Percentiles rank a stretch among this genome's conserved stretches.
phyloP scores from a whole-genome alignment of 2,113 vertebrate genomes.

The Ptilorrhoa leucosticta region DNA sequence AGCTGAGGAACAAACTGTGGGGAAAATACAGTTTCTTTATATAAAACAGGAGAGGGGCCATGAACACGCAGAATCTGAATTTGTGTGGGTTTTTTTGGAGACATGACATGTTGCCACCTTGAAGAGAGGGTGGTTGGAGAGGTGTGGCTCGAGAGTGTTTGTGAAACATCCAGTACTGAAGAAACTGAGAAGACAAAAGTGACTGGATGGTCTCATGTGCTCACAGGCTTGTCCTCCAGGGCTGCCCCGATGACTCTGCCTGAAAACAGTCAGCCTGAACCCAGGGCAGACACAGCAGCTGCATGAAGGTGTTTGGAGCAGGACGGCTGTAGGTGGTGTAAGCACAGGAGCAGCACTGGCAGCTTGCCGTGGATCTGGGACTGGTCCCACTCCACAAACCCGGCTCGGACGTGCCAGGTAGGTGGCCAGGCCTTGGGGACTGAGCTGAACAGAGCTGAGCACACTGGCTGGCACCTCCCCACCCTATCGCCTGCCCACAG shows the following conservation, averaged over 20 bases:
- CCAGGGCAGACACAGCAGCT: accelerated
- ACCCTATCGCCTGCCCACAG: not conserved
- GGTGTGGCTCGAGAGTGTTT: not conserved
- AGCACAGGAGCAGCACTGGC: not conserved
- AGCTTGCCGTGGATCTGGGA: not conserved
- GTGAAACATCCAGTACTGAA: not conserved
- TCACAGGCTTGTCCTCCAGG: not conserved
- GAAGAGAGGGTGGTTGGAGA: not conserved
- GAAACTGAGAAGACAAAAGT: not conserved
- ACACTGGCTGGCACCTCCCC: not conserved
- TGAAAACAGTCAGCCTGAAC: not conserved
- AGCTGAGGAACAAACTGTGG: not conserved
- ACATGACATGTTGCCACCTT: not conserved
- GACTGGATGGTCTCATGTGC: not conserved
- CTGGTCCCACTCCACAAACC: not conserved
- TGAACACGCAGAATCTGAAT: accelerated
- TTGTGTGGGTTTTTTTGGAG: not conserved
- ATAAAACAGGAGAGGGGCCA: not conserved
- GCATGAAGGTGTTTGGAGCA: not conserved
- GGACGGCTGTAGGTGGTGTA: not conserved
- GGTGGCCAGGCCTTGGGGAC: not conserved
- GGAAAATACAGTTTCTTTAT: not conserved
- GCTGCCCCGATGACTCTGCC: accelerated
- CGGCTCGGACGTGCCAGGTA: not conserved
- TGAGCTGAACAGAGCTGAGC: not conserved